Percentiles rank a stretch among this genome's conserved stretches.
phyloP scores from a whole-genome alignment of 2,113 vertebrate species.

The Gymnogyps californianus region DNA sequence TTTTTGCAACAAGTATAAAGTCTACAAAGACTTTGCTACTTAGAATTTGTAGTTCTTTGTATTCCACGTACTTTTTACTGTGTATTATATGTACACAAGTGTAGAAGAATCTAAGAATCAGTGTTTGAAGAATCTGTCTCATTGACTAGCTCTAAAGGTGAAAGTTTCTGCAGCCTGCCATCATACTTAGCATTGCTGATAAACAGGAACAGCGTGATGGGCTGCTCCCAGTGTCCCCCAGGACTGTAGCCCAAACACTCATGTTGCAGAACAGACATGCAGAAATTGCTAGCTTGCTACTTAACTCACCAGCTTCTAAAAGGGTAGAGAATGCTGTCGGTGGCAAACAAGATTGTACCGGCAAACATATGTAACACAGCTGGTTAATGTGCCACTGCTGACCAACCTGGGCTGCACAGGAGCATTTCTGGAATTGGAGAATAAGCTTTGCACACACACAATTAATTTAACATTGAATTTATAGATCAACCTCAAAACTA shows the following conservation, averaged over 20 bases:
- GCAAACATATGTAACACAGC: neutral
- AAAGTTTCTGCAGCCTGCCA: neutral
- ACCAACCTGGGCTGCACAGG: neutral
- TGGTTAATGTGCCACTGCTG: neutral
- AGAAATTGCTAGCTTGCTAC: neutral
- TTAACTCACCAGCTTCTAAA: neutral
- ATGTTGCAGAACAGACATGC: neutral
- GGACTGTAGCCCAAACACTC: neutral
- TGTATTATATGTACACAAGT: neutral
- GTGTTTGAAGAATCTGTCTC: neutral
- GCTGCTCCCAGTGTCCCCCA: neutral
- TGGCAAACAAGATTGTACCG: neutral
- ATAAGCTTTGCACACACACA: neutral
- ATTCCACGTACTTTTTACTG: neutral
- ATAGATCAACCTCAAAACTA: neutral
- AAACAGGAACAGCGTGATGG: neutral
- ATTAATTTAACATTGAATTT: neutral
- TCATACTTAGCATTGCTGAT: neutral
- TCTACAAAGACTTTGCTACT: neutral
- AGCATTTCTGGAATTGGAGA: neutral
- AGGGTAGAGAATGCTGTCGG: accelerated
- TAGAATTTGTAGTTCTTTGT: neutral
- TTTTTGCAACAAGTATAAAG: neutral
- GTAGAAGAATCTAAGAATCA: neutral
- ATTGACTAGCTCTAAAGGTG: neutral